phyloP scores from a whole-genome alignment of 2,797 vertebrate genomes.

The Spondyliosoma cantharus region DNA sequence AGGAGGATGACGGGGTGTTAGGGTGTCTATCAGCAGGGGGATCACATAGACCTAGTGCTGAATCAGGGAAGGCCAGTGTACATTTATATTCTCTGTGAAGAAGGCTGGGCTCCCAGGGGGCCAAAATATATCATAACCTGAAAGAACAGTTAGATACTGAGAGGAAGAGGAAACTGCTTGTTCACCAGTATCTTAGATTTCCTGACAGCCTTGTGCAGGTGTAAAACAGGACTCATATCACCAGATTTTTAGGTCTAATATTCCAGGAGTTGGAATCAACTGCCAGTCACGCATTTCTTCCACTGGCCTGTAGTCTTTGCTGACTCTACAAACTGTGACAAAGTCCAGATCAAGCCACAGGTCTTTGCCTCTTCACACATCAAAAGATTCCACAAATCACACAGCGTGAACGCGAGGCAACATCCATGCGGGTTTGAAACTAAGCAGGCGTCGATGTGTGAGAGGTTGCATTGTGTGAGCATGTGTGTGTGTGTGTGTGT shows the following conservation, averaged over 20 bases:
- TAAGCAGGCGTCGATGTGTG: slow-evolving; percentile 45
- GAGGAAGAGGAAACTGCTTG: slow-evolving; percentile 1
- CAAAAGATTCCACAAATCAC: slow-evolving; percentile 67
- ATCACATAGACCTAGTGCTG: slow-evolving; percentile 42
- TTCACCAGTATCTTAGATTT: slow-evolving; percentile 5
- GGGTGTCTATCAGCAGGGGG: slow-evolving; percentile 47
- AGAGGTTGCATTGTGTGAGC: slow-evolving; percentile 52
- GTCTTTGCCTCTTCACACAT: slow-evolving; percentile 64
- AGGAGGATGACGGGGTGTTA: slow-evolving; percentile 44
- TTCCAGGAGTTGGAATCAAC: slow-evolving; percentile 10
- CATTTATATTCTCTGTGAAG: slow-evolving; percentile 16
- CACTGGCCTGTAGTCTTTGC: slow-evolving; percentile 19
- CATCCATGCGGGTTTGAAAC: slow-evolving; percentile 44
- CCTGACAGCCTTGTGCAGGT: neutral
- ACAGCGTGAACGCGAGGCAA: slow-evolving; percentile 31
- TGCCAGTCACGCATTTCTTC: slow-evolving; percentile 8
- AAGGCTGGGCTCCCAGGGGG: neutral
- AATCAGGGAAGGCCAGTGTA: slow-evolving; percentile 42
- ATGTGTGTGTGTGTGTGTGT: slow-evolving; percentile 12
- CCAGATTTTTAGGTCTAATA: neutral
- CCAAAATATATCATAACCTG: neutral
- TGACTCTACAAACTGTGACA: slow-evolving; percentile 56
- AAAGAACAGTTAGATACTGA: neutral
- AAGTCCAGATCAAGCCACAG: slow-evolving; percentile 62
- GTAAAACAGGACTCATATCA: neutral